Evolutionary conservation across 2,113 vertebrate genomes (phyloP), one percentile per base, ranked within the genome.

Genomic region (Corythornis vintsioides): DNA sequence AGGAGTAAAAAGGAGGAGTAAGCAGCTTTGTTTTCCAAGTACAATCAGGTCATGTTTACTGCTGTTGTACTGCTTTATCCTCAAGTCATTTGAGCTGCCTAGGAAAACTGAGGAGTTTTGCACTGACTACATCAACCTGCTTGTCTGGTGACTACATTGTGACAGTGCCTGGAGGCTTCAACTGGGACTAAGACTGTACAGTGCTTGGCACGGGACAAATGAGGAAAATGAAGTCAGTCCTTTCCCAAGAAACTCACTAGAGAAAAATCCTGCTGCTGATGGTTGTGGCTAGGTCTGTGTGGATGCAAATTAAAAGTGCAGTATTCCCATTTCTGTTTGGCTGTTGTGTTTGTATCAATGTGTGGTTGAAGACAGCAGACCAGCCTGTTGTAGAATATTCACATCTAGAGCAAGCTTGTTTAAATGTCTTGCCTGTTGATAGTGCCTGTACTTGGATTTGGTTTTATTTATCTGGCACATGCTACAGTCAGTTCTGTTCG

Each of bases 21-120:
- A 93, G 83, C 72, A 89, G 86, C 71, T 85, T 87, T 87, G 56
- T 89, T 94, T 55, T 69, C 59, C n/a, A 88, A 89, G 52, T 61
- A 47, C 42, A 66, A 12, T 80, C 29, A 53, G 79, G 55, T 57
- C n/a, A 9, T 84, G 42, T 65, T 90, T 87, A 48, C 42, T 52
- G n/a, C 20, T 21, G 35, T 31, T 77, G 43, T 35, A 21, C 20
- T 66, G 55, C 43, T 76, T 90, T 89, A 86, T 76, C 33, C 29
- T 73, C 5, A 1, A 40, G 20, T 59, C 59, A 83, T 91, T 76
- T 42, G 26, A 28, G 33, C 71, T 59, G 55, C 75, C 48, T 47
- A 0, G 29, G 83, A 60, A 71, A 82, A 33, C 18, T 0, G 24
- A 59, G 67, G 64, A 56, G 21, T 89, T 93, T 31, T 67, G 67